These are phyloP conservation scores for Aurelia sp. DNA, from an alignment of 30 jellyfish, hydroid and myxozoan genomes.

Conservation along the genomic window DNA sequence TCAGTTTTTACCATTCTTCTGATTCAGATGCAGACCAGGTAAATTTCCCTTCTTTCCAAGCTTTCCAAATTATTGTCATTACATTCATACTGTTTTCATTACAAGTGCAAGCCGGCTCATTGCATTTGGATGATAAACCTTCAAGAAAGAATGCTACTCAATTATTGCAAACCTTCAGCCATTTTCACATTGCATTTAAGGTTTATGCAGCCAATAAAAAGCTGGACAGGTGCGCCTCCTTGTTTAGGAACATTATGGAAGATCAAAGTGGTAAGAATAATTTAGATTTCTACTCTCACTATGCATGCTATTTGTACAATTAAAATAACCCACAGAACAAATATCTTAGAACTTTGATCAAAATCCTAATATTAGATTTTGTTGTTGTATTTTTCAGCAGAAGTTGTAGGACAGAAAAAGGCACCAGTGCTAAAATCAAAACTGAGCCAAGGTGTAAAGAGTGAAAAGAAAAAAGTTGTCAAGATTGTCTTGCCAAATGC, in stretches of 20 bases:
- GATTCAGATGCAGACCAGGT: constrained; percentile 83
- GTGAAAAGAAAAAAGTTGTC: constrained; percentile 42
- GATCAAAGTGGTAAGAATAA: constrained; percentile 11
- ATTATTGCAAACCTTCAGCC: too few relatives aligned
- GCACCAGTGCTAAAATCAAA: constrained; percentile 9
- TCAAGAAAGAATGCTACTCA: too few relatives aligned
- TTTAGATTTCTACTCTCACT: too few relatives aligned
- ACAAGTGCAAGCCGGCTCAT: too few relatives aligned
- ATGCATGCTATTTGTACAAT: too few relatives aligned
- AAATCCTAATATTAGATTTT: background rate
- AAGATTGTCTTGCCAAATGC: constrained; percentile 60
- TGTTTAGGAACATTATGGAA: constrained; percentile 48
- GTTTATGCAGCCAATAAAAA: constrained; percentile 66
- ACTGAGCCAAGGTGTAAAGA: constrained; percentile 7
- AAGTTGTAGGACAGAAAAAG: background rate
- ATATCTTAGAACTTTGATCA: background rate
- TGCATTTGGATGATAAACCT: too few relatives aligned
- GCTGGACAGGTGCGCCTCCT: constrained; percentile 78
- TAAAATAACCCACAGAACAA: too few relatives aligned
- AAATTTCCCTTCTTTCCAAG: background rate
- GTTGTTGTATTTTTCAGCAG: too few relatives aligned
- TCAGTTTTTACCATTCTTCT: constrained; percentile 55
- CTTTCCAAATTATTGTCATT: too few relatives aligned
- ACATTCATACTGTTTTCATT: too few relatives aligned
- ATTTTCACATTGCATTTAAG: constrained; percentile 16